A percentile compares a stretch with the other conserved stretches of the same genome.
Conservation (phyloP, 1,140 invertebrate genomes). For the Drosophila repletoides region DNA sequence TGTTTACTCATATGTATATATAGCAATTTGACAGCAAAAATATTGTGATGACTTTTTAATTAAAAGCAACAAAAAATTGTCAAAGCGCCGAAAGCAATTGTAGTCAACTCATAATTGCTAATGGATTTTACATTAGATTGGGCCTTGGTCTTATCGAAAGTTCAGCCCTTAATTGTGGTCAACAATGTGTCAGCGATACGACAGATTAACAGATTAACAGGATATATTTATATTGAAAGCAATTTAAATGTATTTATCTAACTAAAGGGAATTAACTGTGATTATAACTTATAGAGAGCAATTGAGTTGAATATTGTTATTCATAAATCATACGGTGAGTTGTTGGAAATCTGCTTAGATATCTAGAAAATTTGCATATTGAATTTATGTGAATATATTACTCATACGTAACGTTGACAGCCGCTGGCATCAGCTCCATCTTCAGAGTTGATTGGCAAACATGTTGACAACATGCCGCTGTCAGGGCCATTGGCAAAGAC, state of each 20-base stretch:
- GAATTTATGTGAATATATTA: conserved; percentile 33
- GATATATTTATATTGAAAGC: too few species aligned
- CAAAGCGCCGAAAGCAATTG: conserved; percentile 24
- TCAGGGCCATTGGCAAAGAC: conserved; percentile 16
- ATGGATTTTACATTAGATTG: conserved; percentile 23
- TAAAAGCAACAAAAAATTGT: conserved; percentile 52
- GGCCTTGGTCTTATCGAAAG: conserved; percentile 33
- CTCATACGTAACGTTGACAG: conserved; percentile 44
- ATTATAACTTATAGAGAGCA: background rate
- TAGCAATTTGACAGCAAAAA: conserved; percentile 39
- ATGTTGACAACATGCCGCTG: conserved; percentile 40
- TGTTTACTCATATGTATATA: background rate
- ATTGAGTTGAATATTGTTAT: background rate
- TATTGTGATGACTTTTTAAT: conserved; percentile 77
- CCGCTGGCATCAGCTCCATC: background rate
- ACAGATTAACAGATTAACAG: background rate
- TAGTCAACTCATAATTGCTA: conserved; percentile 7
- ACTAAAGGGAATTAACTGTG: background rate
- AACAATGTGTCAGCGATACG: conserved; percentile 4
- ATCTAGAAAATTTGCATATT: conserved; percentile 19
- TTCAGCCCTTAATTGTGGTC: conserved; percentile 11
- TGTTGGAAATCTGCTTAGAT: background rate
- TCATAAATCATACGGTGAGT: background rate
- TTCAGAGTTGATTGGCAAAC: conserved; percentile 23
- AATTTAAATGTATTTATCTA: background rate